These are phyloP conservation scores for Peromyscus nudipes DNA, from an alignment of 2,797 vertebrate genomes.

Conservation along the genomic window DNA sequence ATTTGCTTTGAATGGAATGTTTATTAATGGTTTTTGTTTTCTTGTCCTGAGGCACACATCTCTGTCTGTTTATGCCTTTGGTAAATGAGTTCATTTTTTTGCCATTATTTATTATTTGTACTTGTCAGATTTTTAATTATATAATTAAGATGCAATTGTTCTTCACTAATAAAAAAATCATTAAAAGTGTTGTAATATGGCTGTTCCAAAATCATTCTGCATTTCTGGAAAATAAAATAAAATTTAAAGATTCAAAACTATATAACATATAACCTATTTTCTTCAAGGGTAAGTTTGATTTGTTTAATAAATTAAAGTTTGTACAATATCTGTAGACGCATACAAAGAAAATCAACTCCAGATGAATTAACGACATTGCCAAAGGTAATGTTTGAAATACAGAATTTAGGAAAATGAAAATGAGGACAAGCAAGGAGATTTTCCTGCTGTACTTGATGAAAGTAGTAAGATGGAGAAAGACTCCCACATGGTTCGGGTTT, in stretches of 20 bases:
- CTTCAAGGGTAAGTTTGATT: conserved; percentile 21
- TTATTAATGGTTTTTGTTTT: conserved; percentile 76
- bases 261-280: conserved; percentile 12
- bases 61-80: conserved; percentile 70
- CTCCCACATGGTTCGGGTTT: background rate
- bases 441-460: background rate
- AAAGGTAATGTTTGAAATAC: background rate
- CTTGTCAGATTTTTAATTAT: conserved; percentile 82
- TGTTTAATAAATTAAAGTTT: conserved; percentile 9
- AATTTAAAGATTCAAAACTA: conserved; percentile 56
- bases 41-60: conserved; percentile 71
- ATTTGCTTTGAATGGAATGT: conserved; percentile 66
- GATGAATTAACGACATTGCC: background rate
- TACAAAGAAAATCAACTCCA: background rate
- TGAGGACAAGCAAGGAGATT: background rate
- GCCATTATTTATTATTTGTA: conserved; percentile 75
- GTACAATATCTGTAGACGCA: background rate
- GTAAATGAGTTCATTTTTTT: conserved; percentile 75
- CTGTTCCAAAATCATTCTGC: conserved; percentile 41
- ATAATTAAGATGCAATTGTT: conserved; percentile 76
- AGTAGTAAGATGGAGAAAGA: background rate
- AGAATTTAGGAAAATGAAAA: conserved; percentile 41
- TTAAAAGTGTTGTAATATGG: conserved; percentile 16
- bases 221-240: conserved; percentile 52
- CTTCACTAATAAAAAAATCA: conserved; percentile 63